phyloP scores from a whole-genome alignment of 2,888 invertebrate genomes.

The Atherix ibis region DNA sequence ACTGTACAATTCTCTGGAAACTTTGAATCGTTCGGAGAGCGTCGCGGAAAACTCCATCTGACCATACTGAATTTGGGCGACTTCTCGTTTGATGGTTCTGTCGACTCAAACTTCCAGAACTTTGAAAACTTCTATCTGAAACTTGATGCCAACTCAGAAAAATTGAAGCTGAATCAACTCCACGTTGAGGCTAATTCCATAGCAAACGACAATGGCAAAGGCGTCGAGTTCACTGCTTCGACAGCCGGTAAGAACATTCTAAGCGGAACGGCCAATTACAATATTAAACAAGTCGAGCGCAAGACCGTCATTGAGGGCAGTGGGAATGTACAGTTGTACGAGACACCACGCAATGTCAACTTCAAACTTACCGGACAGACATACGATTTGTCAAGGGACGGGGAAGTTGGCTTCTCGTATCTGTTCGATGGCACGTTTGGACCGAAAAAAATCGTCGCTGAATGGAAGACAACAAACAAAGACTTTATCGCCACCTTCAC shows the following conservation, averaged over 20 bases:
- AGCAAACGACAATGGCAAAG: conserved; percentile 40
- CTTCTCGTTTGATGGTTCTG: conserved; percentile 37
- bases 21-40: conserved; percentile 33
- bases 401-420: conserved; percentile 48
- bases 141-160: conserved; percentile 44
- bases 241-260: conserved; percentile 45
- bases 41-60: conserved; percentile 41
- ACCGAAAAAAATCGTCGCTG: conserved; percentile 51
- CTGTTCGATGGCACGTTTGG: conserved; percentile 54
- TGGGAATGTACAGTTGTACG: conserved; percentile 53
- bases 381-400: conserved; percentile 39
- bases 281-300: conserved; percentile 47
- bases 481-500: conserved; percentile 54
- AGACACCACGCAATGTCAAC: conserved; percentile 49
- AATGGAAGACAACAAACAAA: conserved; percentile 53
- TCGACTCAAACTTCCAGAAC: conserved; percentile 40
- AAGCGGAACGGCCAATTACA: conserved; percentile 55
- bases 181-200: conserved; percentile 46
- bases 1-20: conserved; percentile 23
- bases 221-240: conserved; percentile 45
- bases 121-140: conserved; percentile 50
- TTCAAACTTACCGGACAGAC: conserved; percentile 56
- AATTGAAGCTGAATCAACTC: conserved; percentile 47
- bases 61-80: conserved; percentile 38
- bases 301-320: conserved; percentile 61